Base-by-base conservation (phyloP, 2,797 vertebrate species). In the Tapera naevia region DNA sequence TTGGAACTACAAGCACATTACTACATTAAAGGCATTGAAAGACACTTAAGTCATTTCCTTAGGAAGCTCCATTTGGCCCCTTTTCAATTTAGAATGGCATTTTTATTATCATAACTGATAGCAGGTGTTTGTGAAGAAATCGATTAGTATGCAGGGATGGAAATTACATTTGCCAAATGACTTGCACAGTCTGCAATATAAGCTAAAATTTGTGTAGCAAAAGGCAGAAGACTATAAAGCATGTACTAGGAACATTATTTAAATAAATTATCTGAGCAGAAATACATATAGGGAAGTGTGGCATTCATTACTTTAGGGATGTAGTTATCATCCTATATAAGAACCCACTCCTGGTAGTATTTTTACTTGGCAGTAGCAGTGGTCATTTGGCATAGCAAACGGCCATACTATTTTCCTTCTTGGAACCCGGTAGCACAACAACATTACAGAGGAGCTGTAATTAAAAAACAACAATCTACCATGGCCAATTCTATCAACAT, bases 81-180 rank as follows among this genome's bases (percentile, higher is more conserved):
- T 96, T 98, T 98, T 98, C 98, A 98, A 97, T 98, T 98, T 97
- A 97, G 96, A 98, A 97, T 98, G 98, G 97, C 98, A 98, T 97
- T 98, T 98, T 98, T 98, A 98, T 98, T 98, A 98, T 97, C 97
- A 97, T 98, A 98, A 98, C 98, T 98, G 98, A 98, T 98, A 98
- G 98, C 98, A 98, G 98, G 98, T 98, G 98, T 98, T 98, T 98
- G 98, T 94, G 97, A 97, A 97, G 97, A 97, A 98, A 98, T 98
- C 98, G 97, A 98, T 98, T 98, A 98, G 98, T 98, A 98, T 98
- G 98, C 98, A 98, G 97, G 96, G 95, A 98, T 98, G 97, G 97
- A 98, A 98, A 98, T 98, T 97, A 98, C 97, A 98, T 98, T 98
- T 98, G 97, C 97, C 97, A 98, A 98, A 98, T 98, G 98, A 98